Conservation (phyloP, 23 tunicate species). For the Ascidia mentula region DNA sequence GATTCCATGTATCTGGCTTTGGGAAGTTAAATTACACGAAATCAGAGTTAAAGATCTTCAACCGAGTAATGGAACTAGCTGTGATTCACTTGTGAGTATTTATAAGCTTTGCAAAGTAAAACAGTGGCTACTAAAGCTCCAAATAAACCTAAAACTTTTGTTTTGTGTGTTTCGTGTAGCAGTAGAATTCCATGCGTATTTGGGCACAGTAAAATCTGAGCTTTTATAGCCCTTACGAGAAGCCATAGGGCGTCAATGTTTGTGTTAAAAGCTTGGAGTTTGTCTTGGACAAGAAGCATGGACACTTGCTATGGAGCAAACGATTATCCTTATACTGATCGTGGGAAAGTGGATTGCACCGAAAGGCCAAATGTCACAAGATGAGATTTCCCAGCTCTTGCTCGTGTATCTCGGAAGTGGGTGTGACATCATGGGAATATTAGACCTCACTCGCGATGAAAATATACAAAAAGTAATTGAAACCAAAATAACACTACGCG, state of each 20-base stretch:
- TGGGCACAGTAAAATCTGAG: no score
- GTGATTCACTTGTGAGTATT: not conserved
- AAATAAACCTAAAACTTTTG: no score
- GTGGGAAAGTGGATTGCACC: slow-evolving; percentile 75
- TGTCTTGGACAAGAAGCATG: slow-evolving; percentile 19
- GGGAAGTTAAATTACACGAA: slow-evolving; percentile 27
- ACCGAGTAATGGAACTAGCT: not conserved
- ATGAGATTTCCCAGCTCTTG: slow-evolving; percentile 42
- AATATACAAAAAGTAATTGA: not conserved
- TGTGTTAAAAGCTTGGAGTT: not conserved
- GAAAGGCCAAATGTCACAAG: slow-evolving; percentile 40
- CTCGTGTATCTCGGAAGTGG: slow-evolving; percentile 49
- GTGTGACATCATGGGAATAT: slow-evolving; percentile 46
- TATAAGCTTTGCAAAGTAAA: no score
- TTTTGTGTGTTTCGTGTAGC: no score
- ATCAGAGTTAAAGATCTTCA: not conserved
- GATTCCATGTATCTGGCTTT: slow-evolving; percentile 59
- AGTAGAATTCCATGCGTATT: no score
- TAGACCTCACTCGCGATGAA: slow-evolving; percentile 11
- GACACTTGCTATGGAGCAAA: slow-evolving; percentile 48
- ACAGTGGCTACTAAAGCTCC: no score
- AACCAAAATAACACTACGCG: no score
- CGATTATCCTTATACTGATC: slow-evolving; percentile 38
- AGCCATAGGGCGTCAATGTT: no score
- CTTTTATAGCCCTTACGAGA: no score